A percentile compares a stretch with the other conserved stretches of the same genome.
These are phyloP conservation scores for Lasioglossum leucozonium DNA, from an alignment of 2,888 invertebrate genomes.

Conservation along the genomic window DNA sequence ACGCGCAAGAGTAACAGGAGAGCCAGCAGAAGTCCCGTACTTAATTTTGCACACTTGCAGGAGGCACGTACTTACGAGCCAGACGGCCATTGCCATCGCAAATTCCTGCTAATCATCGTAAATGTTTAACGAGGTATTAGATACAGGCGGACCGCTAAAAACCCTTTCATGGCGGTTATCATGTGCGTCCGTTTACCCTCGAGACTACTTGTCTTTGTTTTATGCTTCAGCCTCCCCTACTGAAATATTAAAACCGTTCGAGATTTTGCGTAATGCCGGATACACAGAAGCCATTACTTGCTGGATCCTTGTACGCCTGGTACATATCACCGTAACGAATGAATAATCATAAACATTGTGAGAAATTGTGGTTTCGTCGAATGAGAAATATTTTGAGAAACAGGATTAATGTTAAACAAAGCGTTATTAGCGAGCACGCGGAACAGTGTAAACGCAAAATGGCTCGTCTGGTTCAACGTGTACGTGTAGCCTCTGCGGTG, in stretches of 20 bases:
- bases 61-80: slow-evolving; percentile 41
- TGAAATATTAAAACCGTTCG: neutral
- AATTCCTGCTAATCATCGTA: slow-evolving; percentile 33
- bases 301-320: neutral
- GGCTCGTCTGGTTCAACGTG: slow-evolving; percentile 19
- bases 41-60: slow-evolving; percentile 49
- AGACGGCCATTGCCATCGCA: slow-evolving; percentile 35
- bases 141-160: slow-evolving; percentile 26
- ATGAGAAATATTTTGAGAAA: neutral
- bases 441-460: slow-evolving; percentile 35
- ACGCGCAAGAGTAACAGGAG: neutral
- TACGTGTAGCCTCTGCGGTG: neutral
- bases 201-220: neutral
- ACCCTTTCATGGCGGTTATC: neutral
- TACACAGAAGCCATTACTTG: neutral
- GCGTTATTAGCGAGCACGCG: neutral
- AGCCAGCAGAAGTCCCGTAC: slow-evolving; percentile 19
- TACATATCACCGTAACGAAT: neutral
- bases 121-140: slow-evolving; percentile 58
- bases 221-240: neutral
- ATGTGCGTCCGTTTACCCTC: neutral
- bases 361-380: neutral
- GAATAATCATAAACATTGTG: neutral
- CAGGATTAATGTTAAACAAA: slow-evolving; percentile 8
- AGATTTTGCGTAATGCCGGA: neutral